phyloP scores from a whole-genome alignment of 2,797 vertebrate genomes.

The Chrosomus eos region DNA sequence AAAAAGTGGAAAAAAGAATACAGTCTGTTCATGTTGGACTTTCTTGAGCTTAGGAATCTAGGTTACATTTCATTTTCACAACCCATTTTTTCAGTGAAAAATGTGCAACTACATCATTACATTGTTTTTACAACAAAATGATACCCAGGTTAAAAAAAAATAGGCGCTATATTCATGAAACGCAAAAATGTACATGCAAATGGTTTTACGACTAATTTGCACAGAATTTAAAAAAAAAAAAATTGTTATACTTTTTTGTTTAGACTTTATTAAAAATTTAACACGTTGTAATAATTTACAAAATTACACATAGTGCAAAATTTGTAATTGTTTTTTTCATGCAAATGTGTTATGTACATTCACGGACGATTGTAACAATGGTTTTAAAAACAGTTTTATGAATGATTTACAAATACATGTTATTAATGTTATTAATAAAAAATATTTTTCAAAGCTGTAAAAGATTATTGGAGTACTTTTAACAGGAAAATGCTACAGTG shows the following conservation, averaged over 20 bases:
- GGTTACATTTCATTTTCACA: not conserved
- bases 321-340: not conserved
- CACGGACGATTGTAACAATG: not conserved
- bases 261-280: not conserved
- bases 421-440: not conserved
- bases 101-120: not conserved
- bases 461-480: not conserved
- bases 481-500: not conserved
- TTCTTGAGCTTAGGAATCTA: not conserved
- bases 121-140: not conserved
- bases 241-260: not conserved
- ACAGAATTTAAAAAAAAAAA: too few relatives aligned
- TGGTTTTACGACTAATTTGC: not conserved
- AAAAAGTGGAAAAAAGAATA: not conserved
- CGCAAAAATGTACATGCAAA: not conserved
- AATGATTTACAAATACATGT: not conserved
- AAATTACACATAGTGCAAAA: not conserved
- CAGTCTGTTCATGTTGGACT: not conserved
- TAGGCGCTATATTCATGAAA: not conserved
- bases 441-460: not conserved
- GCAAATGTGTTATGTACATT: not conserved
- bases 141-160: not conserved
- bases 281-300: too few relatives aligned
- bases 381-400: not conserved
- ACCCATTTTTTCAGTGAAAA: not conserved